A percentile compares a stretch with the other conserved stretches of the same genome.
Conservation (phyloP, 2,797 vertebrate genomes). For the Oreochromis mossambicus region DNA sequence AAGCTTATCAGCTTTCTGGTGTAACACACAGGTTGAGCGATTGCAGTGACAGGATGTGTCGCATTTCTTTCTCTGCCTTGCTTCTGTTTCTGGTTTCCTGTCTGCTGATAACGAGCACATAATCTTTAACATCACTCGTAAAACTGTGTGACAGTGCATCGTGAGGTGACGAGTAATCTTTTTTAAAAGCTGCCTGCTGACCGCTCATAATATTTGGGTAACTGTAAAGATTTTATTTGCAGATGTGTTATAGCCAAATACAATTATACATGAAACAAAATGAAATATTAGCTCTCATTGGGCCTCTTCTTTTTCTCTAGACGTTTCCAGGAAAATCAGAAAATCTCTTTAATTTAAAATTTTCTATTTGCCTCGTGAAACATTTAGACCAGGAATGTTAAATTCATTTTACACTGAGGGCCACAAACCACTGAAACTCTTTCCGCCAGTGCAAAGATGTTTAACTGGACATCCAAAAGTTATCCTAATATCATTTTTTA, state of each 20-base stretch:
- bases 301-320: neutral
- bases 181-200: neutral
- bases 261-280: neutral
- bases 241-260: neutral
- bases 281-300: neutral
- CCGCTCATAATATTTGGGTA: neutral
- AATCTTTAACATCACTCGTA: neutral
- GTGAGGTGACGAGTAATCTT: neutral
- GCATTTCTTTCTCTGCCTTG: neutral
- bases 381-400: neutral
- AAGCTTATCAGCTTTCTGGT: constrained; percentile 24
- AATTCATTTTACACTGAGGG: neutral
- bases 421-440: neutral
- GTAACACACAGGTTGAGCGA: neutral
- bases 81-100: neutral
- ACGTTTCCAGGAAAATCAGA: fast-evolving
- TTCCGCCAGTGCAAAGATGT: neutral
- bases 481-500: fast-evolving
- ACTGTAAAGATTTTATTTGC: neutral
- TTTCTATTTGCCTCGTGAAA: neutral
- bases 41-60: neutral
- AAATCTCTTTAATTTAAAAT: neutral
- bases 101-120: neutral
- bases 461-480: neutral
- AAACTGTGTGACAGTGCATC: neutral